phyloP scores from a whole-genome alignment of 2,888 invertebrate species.

The Cheilosia vulpina region DNA sequence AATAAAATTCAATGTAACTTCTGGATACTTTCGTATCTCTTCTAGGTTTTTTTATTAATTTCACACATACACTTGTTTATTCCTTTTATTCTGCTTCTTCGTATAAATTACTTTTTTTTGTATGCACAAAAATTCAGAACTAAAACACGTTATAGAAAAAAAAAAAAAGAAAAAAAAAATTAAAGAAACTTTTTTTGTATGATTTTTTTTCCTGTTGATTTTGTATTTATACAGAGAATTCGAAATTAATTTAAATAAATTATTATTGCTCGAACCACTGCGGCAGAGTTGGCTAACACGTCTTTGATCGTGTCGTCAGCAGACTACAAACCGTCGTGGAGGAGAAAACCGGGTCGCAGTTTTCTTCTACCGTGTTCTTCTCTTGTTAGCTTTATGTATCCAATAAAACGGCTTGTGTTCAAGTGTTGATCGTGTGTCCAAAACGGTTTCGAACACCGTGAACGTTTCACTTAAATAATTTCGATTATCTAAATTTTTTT shows the following conservation, averaged over 20 bases:
- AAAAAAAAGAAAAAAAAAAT: slow-evolving; percentile 12
- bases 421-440: slow-evolving; percentile 46
- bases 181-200: slow-evolving; percentile 7
- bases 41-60: slow-evolving; percentile 30
- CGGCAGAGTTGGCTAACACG: slow-evolving; percentile 27
- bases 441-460: slow-evolving; percentile 31
- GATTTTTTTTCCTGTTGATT: neutral
- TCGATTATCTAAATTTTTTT: neutral
- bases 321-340: slow-evolving; percentile 39
- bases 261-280: slow-evolving; percentile 7
- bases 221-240: slow-evolving; percentile 8
- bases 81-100: slow-evolving; percentile 43
- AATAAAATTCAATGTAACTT: slow-evolving; percentile 43
- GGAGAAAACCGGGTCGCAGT: slow-evolving; percentile 74
- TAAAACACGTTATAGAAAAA: slow-evolving; percentile 43
- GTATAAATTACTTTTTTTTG: slow-evolving; percentile 27
- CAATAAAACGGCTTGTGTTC: slow-evolving; percentile 42
- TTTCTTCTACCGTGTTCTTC: slow-evolving; percentile 50
- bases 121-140: slow-evolving; percentile 59
- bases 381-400: slow-evolving; percentile 33
- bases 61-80: slow-evolving; percentile 65
- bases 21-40: slow-evolving; percentile 41
- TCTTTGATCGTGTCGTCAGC: slow-evolving; percentile 54
- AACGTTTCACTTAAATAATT: neutral
- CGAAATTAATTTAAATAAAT: slow-evolving; percentile 49